Evolutionary conservation across 1,140 invertebrate species (phyloP), one percentile per base, ranked within the genome.

Genomic region (Dryas iulia): DNA sequence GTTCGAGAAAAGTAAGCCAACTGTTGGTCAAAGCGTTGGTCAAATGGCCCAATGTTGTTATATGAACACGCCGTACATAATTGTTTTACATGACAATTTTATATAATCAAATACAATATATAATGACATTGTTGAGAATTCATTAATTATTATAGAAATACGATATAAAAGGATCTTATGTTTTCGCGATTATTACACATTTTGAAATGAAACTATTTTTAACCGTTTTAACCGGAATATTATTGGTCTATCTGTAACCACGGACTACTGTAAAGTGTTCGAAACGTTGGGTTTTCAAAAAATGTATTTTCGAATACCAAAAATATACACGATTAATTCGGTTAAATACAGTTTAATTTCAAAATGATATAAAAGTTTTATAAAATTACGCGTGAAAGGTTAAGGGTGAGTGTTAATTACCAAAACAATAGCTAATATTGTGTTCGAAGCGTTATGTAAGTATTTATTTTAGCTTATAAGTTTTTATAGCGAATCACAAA

Each of bases 401-500:
- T 47, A 18, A 53, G 47, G 35, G 23, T 14, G 47, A 66, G 33
- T 39, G 14, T 65, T 57, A n/a, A 21, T 58, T 35, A 53, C 63
- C 63, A 66, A 66, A 57, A 58, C 52, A 66, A 31, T 69, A 62
- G 23, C 3, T 35, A 39, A 57, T 62, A 31, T 71, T 80, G 79
- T 83, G 81, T 84, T 84, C 77, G 66, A 74, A 66, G 71, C 64
- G 64, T 78, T 74, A 56, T 63, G 23, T 83, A 84, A 83, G 81
- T 84, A 84, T 84, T 84, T 84, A 84, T 84, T 84, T 52, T 84
- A 83, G 76, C 31, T 77, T 76, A 6, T 84, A 84, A 82, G 82
- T 69, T 74, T 71, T 35, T 69, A 58, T 62, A 33, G 53, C 28
- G 30, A 61, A 69, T 72, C 65, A 72, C 65, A 72, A 69, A 54